Base-by-base conservation (phyloP, 1,140 invertebrate species). In the Drosophila bocqueti region DNA sequence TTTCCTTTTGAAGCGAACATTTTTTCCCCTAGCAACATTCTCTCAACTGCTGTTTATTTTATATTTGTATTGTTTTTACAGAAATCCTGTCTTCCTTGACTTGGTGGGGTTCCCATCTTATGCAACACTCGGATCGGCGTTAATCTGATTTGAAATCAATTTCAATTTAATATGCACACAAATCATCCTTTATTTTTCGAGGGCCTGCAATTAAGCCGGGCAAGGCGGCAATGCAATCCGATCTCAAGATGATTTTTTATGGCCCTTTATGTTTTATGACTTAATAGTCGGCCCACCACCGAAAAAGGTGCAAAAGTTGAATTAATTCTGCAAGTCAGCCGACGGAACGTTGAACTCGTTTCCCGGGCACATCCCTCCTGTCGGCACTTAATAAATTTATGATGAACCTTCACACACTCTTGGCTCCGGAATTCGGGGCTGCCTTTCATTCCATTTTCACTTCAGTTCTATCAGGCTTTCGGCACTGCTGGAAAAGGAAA, bases 371-470 rank as follows among this genome's bases (percentile, higher is more conserved):
- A 57, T 57, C 54, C 54, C 54, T 72, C 52, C 81, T 83, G 84
- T 86, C 80, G 76, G 84, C 84, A 86, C 76, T 86, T 86, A 61
- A 67, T 72, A 77, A 89, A 86, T 86, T 86, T 86, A 86, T 86
- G 83, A 86, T 76, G 73, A 71, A 89, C 83, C 83, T 86, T 89
- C 80, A 71, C 71, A 83, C 84, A 73, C 69, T 73, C 55, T 60
- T 57, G 36, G 43, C 67, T 47, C 59, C 21, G 38, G 52, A 58
- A 54, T 55, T 54, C 67, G 57, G 52, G 46, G 62, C 46, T 61
- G 38, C 59, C 54, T 47, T 8, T n/a, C 18, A 43, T 21, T 42
- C 50, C 64, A 72, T 69, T 72, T 18, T 18, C 65, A 26, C 45
- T 18, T 46, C 34, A 34, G 31, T 36, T 57, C 40, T 29, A 31